A percentile compares a stretch with the other conserved stretches of the same genome.
These are phyloP conservation scores for Alloscopus bannaensis DNA, from an alignment of 2,888 invertebrate species.

Conservation along the genomic window DNA sequence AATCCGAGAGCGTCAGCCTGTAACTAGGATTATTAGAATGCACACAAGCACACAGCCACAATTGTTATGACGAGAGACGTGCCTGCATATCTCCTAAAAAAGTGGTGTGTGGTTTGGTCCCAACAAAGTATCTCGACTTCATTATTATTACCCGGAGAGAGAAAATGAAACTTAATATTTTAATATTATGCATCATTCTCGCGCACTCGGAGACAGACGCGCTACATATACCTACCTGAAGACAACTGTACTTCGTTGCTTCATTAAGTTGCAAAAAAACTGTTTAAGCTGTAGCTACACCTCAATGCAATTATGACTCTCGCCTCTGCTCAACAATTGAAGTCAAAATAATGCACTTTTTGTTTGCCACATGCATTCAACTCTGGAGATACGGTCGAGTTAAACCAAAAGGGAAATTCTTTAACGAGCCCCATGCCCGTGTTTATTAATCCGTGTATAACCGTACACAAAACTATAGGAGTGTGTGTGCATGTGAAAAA, in stretches of 20 bases:
- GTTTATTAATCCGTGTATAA: neutral
- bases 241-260: neutral
- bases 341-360: too few species aligned
- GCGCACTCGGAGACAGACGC: too few species aligned
- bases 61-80: neutral
- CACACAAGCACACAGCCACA: neutral
- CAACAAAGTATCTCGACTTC: too few species aligned
- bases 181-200: too few species aligned
- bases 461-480: neutral
- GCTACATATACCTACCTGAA: neutral
- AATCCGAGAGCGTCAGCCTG: too few species aligned
- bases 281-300: neutral
- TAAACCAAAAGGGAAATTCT: too few species aligned
- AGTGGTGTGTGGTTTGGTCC: neutral
- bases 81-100: slow-evolving; percentile 27
- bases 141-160: too few species aligned
- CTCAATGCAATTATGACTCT: neutral
- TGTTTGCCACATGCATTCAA: too few species aligned
- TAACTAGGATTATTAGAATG: too few species aligned
- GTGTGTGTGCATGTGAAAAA: neutral
- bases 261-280: neutral
- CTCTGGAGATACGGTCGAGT: too few species aligned
- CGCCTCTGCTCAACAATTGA: neutral
- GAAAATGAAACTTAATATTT: neutral
- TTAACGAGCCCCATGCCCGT: neutral